Evolutionary conservation across 2,888 invertebrate species (phyloP).

Genomic region (Tinea trinotella): DNA sequence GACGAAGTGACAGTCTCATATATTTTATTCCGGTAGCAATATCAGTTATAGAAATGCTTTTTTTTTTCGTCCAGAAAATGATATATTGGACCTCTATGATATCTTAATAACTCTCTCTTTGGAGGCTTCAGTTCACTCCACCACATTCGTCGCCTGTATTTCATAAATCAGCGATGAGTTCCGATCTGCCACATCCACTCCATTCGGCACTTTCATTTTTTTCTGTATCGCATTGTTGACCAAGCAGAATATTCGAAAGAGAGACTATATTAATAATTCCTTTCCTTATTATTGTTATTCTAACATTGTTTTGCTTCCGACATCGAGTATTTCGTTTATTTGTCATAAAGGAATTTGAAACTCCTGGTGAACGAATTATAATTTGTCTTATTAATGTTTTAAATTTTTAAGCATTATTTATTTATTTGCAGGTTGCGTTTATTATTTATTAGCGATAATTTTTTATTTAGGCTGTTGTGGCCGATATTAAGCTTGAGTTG

Average conservation of each 20-base stretch:
- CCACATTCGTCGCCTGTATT: constrained; percentile 3
- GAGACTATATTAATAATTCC: constrained; percentile 16
- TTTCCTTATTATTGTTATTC: constrained; percentile 7
- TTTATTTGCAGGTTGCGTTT: no score
- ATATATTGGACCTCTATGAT: constrained; percentile 27
- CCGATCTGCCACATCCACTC: constrained; percentile 18
- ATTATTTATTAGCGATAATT: no score
- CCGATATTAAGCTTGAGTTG: no score
- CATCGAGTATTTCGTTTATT: no score
- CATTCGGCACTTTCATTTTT: constrained; percentile 18
- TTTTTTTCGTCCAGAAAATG: background rate
- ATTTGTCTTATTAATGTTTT: no score
- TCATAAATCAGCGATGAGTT: constrained; percentile 19
- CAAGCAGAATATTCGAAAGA: constrained; percentile 10
- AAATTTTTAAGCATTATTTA: no score
- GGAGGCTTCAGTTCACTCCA: constrained; percentile 1
- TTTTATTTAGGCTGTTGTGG: no score
- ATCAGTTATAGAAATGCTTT: background rate
- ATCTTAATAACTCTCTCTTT: constrained; percentile 41
- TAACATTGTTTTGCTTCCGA: background rate
- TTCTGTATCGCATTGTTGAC: constrained; percentile 3
- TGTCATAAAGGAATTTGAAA: no score
- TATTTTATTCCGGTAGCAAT: background rate
- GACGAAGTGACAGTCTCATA: background rate
- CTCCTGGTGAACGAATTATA: no score